Percentiles rank a stretch among this genome's conserved stretches.
Conservation (phyloP, 1,140 invertebrate species). For the Saccostrea echinata region DNA sequence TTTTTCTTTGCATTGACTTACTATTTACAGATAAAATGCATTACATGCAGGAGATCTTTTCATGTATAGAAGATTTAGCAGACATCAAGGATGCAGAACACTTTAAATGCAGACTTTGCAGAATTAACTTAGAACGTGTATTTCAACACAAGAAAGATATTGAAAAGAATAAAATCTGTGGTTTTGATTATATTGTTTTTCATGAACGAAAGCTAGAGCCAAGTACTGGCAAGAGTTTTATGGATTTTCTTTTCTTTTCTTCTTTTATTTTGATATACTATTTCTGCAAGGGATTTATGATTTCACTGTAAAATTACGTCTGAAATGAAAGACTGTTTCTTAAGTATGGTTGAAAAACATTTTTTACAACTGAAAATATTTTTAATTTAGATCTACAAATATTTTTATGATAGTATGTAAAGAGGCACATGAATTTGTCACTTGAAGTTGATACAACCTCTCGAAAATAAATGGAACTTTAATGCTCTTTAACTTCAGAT, state of each 20-base stretch:
- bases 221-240: no score
- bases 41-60: neutral
- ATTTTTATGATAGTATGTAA: neutral
- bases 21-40: neutral
- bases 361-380: neutral
- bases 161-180: no score
- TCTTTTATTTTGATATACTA: neutral
- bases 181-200: no score
- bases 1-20: neutral
- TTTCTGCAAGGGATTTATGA: neutral
- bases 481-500: neutral
- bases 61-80: neutral
- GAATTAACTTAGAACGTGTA: neutral
- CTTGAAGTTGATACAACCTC: neutral
- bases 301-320: no score
- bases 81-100: neutral
- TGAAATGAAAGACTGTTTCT: neutral
- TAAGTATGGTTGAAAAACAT: neutral
- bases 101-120: neutral
- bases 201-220: no score
- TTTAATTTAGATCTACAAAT: neutral
- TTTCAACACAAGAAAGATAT: no score
- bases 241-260: no score
- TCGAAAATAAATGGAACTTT: neutral
- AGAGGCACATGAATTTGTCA: no score